phyloP scores from a whole-genome alignment of 2,888 invertebrate species.

The Phania funesta region DNA sequence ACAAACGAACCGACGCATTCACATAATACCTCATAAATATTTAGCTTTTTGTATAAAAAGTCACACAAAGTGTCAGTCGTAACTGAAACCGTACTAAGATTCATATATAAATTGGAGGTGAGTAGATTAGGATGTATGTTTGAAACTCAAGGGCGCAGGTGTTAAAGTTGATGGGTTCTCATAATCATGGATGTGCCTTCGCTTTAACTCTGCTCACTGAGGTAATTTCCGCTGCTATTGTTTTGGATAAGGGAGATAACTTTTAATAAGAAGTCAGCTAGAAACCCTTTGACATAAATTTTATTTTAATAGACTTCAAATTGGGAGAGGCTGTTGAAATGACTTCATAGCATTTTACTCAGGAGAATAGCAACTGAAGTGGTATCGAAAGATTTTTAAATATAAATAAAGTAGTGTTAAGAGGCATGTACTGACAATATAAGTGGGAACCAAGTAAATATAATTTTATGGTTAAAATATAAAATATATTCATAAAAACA shows the following conservation, averaged over 20 bases:
- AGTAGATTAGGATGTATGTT: background rate
- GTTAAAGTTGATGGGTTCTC: slow-evolving; percentile 18
- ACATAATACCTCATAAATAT: no score
- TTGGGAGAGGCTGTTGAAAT: slow-evolving; percentile 6
- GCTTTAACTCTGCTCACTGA: background rate
- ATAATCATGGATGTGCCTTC: background rate
- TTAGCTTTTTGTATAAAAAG: no score
- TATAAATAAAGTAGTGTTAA: no score
- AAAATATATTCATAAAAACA: no score
- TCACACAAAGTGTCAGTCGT: slow-evolving; percentile 25
- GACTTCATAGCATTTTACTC: slow-evolving; percentile 40
- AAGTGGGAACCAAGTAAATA: no score
- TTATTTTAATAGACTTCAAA: slow-evolving; percentile 47
- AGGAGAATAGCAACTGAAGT: no score
- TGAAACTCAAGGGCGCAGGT: slow-evolving; percentile 17
- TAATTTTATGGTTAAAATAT: no score
- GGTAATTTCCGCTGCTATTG: background rate
- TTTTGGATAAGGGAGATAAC: background rate
- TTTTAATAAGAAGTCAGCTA: background rate
- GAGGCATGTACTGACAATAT: no score
- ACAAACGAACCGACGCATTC: no score
- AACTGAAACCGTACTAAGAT: no score
- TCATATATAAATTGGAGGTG: background rate
- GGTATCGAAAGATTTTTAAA: no score
- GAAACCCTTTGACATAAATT: slow-evolving; percentile 21